Evolutionary conservation across 2,113 vertebrate genomes (phyloP).

Genomic region (Suncus etruscus): DNA sequence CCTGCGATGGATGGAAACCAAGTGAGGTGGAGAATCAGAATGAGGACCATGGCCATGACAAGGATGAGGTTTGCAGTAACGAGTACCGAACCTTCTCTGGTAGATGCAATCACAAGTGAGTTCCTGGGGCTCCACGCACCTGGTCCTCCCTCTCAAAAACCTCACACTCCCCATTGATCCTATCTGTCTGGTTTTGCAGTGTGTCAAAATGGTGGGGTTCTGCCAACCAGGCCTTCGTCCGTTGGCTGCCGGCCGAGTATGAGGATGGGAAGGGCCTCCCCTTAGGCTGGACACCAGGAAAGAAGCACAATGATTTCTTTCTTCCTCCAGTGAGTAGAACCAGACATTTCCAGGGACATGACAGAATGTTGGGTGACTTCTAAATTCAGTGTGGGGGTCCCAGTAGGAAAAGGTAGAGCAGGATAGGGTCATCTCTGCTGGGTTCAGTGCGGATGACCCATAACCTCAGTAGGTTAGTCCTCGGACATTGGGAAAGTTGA

Average conservation of each 20-base stretch:
- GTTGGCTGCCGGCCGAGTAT: conserved; percentile 75
- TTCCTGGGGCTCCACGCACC: not conserved
- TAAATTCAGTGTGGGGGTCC: not conserved
- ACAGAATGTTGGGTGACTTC: not conserved
- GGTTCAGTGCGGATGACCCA: too few relatives aligned
- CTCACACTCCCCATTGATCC: fast-evolving
- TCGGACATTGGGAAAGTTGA: too few relatives aligned
- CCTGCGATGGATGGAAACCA: too few relatives aligned
- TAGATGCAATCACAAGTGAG: conserved; percentile 90
- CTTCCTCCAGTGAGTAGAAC: conserved; percentile 90
- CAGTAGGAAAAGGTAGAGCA: too few relatives aligned
- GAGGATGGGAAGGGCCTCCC: conserved; percentile 86
- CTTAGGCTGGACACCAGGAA: conserved; percentile 81
- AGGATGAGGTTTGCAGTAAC: conserved; percentile 75
- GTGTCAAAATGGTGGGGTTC: conserved; percentile 84
- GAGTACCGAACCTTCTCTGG: conserved; percentile 85
- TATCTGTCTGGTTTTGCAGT: conserved; percentile 78
- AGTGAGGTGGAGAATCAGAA: not conserved
- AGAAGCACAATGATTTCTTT: conserved; percentile 71
- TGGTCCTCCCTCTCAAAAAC: fast-evolving
- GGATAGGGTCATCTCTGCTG: too few relatives aligned
- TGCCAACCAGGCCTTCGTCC: conserved; percentile 85
- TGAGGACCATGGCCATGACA: conserved; percentile 72
- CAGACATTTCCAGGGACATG: not conserved
- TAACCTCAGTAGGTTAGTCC: too few relatives aligned